These are phyloP conservation scores for Xiphophorus couchianus DNA, from an alignment of 2,113 vertebrate species.

Conservation along the genomic window DNA sequence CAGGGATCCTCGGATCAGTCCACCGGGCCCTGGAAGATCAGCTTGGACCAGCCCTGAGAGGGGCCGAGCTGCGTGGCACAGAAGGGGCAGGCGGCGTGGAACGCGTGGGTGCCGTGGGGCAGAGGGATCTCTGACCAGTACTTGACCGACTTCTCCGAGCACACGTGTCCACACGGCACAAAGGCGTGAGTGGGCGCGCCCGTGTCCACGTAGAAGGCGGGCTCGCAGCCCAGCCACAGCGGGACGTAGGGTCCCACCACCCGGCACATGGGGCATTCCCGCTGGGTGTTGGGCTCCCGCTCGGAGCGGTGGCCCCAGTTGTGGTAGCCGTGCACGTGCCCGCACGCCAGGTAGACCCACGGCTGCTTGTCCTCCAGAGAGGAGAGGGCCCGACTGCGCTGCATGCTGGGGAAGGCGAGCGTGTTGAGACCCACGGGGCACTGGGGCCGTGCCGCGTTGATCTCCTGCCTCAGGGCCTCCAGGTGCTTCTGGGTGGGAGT, in stretches of 20 bases:
- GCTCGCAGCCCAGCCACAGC: conserved; percentile 95
- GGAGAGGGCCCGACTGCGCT: conserved; percentile 91
- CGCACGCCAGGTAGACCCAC: conserved; percentile 95
- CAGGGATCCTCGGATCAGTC: conserved; percentile 83
- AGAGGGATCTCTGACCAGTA: conserved; percentile 97
- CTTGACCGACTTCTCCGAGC: conserved; percentile 94
- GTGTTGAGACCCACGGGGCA: conserved; percentile 97
- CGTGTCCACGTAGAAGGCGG: conserved; percentile 95
- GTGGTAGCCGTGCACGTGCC: conserved; percentile 96
- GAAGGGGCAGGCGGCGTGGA: conserved; percentile 97
- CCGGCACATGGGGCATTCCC: conserved; percentile 98
- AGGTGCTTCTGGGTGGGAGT: conserved; percentile 97
- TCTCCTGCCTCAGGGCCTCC: conserved; percentile 96
- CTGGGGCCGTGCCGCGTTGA: conserved; percentile 93
- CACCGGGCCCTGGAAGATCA: conserved; percentile 97
- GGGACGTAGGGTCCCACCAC: conserved; percentile 95
- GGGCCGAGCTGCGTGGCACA: conserved; percentile 91
- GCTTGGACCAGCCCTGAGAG: conserved; percentile 89
- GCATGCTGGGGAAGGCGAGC: conserved; percentile 96
- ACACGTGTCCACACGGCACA: conserved; percentile 95
- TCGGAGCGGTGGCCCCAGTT: conserved; percentile 98
- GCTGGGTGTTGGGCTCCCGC: conserved; percentile 85
- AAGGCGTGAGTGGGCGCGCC: conserved; percentile 94
- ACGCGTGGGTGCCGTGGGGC: conserved; percentile 97
- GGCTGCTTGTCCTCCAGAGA: conserved; percentile 97